These are phyloP conservation scores for Ceratotherium simum DNA, from an alignment of 2,113 vertebrate genomes.

Conservation along the genomic window DNA sequence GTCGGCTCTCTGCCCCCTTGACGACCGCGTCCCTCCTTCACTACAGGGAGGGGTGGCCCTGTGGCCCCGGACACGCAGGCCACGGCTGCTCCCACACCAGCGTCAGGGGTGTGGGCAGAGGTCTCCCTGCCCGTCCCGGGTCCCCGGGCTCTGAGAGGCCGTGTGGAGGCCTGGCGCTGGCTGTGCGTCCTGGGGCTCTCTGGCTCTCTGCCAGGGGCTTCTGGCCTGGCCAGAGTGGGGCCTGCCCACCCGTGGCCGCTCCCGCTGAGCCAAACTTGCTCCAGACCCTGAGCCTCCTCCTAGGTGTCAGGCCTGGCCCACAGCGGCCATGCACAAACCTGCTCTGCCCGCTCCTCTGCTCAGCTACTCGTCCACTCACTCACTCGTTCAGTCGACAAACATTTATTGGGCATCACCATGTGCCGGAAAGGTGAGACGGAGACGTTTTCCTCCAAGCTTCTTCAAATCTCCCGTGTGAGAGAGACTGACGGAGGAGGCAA, in stretches of 20 bases:
- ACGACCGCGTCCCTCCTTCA: neutral
- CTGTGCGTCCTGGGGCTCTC: neutral
- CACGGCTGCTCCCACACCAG: neutral
- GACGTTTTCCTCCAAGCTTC: neutral
- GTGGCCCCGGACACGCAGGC: neutral
- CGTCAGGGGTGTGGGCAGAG: neutral
- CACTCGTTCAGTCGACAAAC: neutral
- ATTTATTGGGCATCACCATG: rapidly evolving
- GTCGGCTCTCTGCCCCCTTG: neutral
- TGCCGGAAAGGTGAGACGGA: neutral
- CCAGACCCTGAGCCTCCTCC: neutral
- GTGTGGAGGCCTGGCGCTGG: neutral
- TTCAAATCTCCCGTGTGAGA: neutral
- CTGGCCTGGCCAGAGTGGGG: neutral
- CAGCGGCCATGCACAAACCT: rapidly evolving
- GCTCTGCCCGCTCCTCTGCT: neutral
- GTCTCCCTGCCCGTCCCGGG: neutral
- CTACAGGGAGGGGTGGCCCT: too few species aligned
- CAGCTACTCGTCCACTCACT: neutral
- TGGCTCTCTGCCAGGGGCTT: neutral
- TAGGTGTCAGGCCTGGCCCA: neutral
- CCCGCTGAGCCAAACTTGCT: neutral
- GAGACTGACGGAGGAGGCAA: too few species aligned
- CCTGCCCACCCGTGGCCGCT: neutral
- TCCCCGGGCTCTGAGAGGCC: neutral